Percentiles rank a stretch among this genome's conserved stretches.
These are phyloP conservation scores for Orthosia gothica DNA, from an alignment of 2,888 invertebrate genomes.

Conservation along the genomic window DNA sequence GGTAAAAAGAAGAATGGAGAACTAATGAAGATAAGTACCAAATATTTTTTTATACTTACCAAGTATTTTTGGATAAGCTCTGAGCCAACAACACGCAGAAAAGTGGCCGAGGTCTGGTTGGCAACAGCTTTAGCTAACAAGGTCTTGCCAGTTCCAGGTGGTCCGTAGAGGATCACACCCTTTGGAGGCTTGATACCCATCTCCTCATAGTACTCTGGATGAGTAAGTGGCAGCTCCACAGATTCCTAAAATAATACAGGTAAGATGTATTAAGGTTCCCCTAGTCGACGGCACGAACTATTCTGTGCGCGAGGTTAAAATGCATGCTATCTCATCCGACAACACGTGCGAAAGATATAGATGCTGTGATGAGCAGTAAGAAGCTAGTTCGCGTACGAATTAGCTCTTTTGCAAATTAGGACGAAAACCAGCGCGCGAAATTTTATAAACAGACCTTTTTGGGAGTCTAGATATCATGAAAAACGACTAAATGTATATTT, in stretches of 20 bases:
- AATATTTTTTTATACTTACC: conserved; percentile 84
- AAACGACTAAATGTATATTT: too few relatives aligned
- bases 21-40: not conserved
- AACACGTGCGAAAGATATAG: too few relatives aligned
- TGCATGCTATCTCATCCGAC: too few relatives aligned
- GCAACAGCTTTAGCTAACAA: conserved; percentile 99
- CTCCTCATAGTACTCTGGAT: conserved; percentile 99
- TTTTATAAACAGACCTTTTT: too few relatives aligned
- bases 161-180: conserved; percentile 99
- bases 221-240: conserved; percentile 99
- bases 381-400: too few relatives aligned
- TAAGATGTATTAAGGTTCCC: not conserved
- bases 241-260: conserved; percentile 93
- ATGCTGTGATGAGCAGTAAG: too few relatives aligned
- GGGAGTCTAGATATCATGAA: too few relatives aligned
- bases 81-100: conserved; percentile 99
- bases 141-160: conserved; percentile 99
- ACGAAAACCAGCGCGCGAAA: too few relatives aligned
- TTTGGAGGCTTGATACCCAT: conserved; percentile 99
- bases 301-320: too few relatives aligned
- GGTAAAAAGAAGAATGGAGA: too few relatives aligned
- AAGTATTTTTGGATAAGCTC: conserved; percentile 99
- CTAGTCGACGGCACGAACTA: too few relatives aligned
- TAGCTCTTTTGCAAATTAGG: too few relatives aligned
- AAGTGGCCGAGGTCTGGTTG: conserved; percentile 99